Percentiles rank a stretch among this genome's conserved stretches.
Conservation (phyloP, 1,140 invertebrate genomes). For the Magallana gigas region DNA sequence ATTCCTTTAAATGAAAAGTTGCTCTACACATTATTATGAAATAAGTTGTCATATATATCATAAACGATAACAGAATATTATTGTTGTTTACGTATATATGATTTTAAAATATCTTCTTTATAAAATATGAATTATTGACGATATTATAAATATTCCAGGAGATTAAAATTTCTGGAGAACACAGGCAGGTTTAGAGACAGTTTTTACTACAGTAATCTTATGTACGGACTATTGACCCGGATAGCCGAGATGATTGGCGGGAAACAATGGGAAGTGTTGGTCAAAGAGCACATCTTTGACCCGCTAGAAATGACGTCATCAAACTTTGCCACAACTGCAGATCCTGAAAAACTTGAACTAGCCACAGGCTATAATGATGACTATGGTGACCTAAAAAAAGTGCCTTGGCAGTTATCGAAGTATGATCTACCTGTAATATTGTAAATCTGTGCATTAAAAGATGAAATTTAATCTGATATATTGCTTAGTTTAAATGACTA, state of each 20-base stretch:
- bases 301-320: slow-evolving; percentile 62
- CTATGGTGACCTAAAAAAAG: slow-evolving; percentile 39
- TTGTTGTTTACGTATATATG: too few relatives aligned
- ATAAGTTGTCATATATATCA: too few relatives aligned
- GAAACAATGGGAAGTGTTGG: slow-evolving; percentile 61
- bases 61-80: too few relatives aligned
- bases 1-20: too few relatives aligned
- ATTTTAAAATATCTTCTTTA: too few relatives aligned
- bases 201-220: slow-evolving; percentile 60
- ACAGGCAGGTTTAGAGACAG: slow-evolving; percentile 53
- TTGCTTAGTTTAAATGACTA: too few relatives aligned
- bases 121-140: too few relatives aligned
- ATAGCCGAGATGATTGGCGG: slow-evolving; percentile 58
- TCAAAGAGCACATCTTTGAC: slow-evolving; percentile 53
- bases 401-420: slow-evolving; percentile 46
- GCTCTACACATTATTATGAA: too few relatives aligned
- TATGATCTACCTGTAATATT: neutral
- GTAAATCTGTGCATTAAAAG: too few relatives aligned
- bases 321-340: slow-evolving; percentile 53
- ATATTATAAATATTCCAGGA: slow-evolving; percentile 35
- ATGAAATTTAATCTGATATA: too few relatives aligned
- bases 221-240: slow-evolving; percentile 60
- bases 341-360: slow-evolving; percentile 51
- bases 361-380: slow-evolving; percentile 52
- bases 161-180: slow-evolving; percentile 49